phyloP scores from a whole-genome alignment of 1,140 invertebrate genomes.

The Scaptomyza graminum region DNA sequence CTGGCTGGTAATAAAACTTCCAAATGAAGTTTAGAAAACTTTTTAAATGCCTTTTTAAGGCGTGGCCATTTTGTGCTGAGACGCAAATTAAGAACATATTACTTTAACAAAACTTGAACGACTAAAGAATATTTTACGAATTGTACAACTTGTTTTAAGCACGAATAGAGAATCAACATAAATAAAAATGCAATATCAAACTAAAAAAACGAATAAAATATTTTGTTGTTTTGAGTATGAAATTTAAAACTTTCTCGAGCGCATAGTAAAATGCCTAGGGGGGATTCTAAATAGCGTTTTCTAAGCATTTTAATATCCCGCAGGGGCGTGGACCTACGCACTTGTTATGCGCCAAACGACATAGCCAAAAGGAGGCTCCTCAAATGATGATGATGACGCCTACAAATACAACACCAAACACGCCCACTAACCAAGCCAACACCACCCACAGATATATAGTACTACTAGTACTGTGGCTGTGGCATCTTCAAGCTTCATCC shows the following conservation, averaged over 20 bases:
- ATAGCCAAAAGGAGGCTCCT: slow-evolving; percentile 37
- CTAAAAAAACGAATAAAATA: too few relatives aligned
- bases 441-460: slow-evolving; percentile 27
- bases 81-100: slow-evolving; percentile 1
- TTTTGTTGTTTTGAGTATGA: slow-evolving; percentile 2
- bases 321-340: slow-evolving; percentile 26
- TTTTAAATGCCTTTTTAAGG: slow-evolving; percentile 68
- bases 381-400: slow-evolving; percentile 77
- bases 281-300: slow-evolving; percentile 28
- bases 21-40: slow-evolving; percentile 81
- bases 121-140: neutral
- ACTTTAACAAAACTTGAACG: neutral
- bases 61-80: slow-evolving; percentile 21
- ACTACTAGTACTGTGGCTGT: too few relatives aligned
- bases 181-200: too few relatives aligned
- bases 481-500: slow-evolving; percentile 15
- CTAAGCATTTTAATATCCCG: slow-evolving; percentile 10
- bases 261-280: neutral
- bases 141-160: neutral
- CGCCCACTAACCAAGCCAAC: slow-evolving; percentile 23
- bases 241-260: slow-evolving; percentile 8
- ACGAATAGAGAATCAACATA: neutral
- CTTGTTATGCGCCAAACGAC: slow-evolving; percentile 35
- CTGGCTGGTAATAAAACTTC: slow-evolving; percentile 71
- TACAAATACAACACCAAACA: slow-evolving; percentile 39